Percentiles rank a stretch among this genome's conserved stretches.
Conservation (phyloP, 2,113 vertebrate species). For the Seriola quinqueradiata region DNA sequence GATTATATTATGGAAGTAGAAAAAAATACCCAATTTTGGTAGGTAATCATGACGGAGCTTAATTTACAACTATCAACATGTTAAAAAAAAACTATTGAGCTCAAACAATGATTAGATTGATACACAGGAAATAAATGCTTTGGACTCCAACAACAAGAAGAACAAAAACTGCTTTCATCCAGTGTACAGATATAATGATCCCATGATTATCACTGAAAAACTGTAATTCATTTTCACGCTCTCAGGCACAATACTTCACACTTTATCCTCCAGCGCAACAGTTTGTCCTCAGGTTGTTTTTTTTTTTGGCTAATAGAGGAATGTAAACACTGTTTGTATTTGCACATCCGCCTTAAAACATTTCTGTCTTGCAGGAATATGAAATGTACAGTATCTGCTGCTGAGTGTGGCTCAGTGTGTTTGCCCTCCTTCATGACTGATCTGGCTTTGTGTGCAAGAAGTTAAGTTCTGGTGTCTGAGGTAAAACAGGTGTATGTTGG, state of each 20-base stretch:
- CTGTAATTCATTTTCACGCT: conserved; percentile 14
- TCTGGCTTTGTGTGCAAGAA: conserved; percentile 6
- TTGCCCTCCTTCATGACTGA: neutral
- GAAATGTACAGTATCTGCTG: conserved; percentile 2
- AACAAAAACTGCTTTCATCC: neutral
- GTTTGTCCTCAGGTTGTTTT: neutral
- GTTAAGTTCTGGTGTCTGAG: conserved; percentile 55
- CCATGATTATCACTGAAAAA: conserved; percentile 8
- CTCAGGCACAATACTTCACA: conserved; percentile 28
- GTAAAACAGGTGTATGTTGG: conserved; percentile 52
- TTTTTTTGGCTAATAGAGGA: conserved; percentile 4
- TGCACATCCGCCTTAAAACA: neutral
- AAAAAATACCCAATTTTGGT: conserved; percentile 50
- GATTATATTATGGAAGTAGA: conserved; percentile 45
- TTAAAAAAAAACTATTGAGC: conserved; percentile 35
- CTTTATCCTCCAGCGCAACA: conserved; percentile 28
- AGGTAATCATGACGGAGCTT: conserved; percentile 32
- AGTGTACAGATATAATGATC: neutral
- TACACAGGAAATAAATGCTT: conserved; percentile 9
- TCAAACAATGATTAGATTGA: conserved; percentile 34
- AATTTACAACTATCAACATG: conserved; percentile 58
- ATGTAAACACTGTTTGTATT: conserved; percentile 48
- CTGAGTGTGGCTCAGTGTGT: conserved; percentile 35
- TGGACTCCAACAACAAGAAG: neutral
- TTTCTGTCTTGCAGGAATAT: neutral